Base-by-base conservation (phyloP, 2,888 invertebrate species). In the Diachrysia chrysitis region DNA sequence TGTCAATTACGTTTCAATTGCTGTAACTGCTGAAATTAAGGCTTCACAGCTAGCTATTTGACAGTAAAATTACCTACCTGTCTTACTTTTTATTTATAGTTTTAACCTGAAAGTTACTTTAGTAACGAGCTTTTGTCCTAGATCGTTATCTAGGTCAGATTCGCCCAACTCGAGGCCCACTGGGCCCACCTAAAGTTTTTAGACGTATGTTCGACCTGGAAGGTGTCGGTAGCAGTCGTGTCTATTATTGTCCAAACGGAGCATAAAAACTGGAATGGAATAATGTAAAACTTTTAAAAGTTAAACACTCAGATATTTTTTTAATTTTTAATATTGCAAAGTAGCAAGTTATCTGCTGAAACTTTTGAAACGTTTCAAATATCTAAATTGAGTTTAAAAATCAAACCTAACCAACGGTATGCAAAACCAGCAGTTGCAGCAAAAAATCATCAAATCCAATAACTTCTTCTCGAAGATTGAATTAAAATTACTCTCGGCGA, bases 201-300 rank as follows among this genome's bases (percentile, higher is more conserved):
- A 69, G 73, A 76, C 65, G 29, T 62, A 77, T 55, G 51, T 69
- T 48, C 42, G 46, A 46, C 29, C 56, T 19, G 23, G 53, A 60
- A 76, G 73, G 60, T 66, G 75, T 73, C 48, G 56, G 23, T 65
- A 69, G 63, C 77, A 63, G 76, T 29, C n/a, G 69, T 69, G 73
- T 66, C 73, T 69, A 32, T 32, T 32, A 7, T 32, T 2, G 32
- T 32, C 53, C 42, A 54, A 72, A 76, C 65, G 17, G 23, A 58
- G 23, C 7, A 21, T 35, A 32, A 17, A 51, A n/a, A 59, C 10
- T 42, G 59, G 56, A 37, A 1, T 10, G 9, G 54, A 32, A 32
- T 1, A 32, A 32, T 1, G 32, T 10, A 32, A 6, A 7, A 9
- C 1, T 32, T 32, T 10, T 10, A 9, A 32, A 32, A 32, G 6